These are phyloP conservation scores for Centropristis striata DNA, from an alignment of 2,113 vertebrate species.

Conservation along the genomic window DNA sequence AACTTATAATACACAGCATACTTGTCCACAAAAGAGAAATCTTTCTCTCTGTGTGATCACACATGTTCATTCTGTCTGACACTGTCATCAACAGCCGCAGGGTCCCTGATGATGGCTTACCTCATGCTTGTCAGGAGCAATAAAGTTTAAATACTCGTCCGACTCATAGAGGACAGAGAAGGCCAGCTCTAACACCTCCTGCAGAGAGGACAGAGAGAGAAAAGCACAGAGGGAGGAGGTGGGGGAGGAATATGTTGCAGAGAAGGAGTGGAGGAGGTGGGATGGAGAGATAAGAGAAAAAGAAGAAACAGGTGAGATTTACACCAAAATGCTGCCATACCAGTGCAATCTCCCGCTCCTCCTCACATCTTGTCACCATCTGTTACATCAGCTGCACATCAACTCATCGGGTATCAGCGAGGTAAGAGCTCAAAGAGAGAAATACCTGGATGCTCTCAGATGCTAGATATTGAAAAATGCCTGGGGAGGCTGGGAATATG, in stretches of 20 bases:
- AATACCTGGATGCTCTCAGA: conserved; percentile 21
- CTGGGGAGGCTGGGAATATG: neutral
- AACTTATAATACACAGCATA: neutral
- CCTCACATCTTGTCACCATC: conserved; percentile 29
- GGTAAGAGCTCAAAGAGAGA: conserved; percentile 7
- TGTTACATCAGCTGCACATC: conserved; percentile 47
- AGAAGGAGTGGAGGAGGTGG: conserved; percentile 6
- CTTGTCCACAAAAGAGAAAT: neutral
- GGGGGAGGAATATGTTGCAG: conserved; percentile 5
- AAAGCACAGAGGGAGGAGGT: conserved; percentile 11
- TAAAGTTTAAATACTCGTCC: conserved; percentile 98
- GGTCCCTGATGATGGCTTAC: conserved; percentile 80
- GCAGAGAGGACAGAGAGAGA: conserved; percentile 63
- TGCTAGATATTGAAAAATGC: conserved; percentile 12
- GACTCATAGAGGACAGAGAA: conserved; percentile 99
- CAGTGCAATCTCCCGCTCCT: neutral
- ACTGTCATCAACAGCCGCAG: conserved; percentile 14
- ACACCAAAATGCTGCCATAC: conserved; percentile 27
- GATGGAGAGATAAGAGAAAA: neutral
- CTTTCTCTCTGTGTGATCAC: neutral
- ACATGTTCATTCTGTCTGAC: conserved; percentile 19
- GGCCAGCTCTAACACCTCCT: conserved; percentile 98
- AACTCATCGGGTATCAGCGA: conserved; percentile 5
- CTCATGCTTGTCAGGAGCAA: conserved; percentile 99
- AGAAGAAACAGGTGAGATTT: conserved; percentile 41